Evolutionary conservation across 2,888 invertebrate species (phyloP).

Genomic region (Apantesis nais): DNA sequence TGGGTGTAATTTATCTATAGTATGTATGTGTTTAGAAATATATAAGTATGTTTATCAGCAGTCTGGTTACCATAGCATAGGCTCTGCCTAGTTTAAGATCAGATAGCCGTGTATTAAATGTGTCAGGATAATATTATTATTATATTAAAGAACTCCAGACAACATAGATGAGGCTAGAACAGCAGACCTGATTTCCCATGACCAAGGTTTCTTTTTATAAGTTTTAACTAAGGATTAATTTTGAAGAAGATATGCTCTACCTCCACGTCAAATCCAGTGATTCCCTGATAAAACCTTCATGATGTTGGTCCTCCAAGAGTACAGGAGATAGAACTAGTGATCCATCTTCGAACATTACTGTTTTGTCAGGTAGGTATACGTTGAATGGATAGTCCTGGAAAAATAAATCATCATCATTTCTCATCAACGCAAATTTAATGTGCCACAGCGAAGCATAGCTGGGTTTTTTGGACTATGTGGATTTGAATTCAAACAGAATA

Average conservation of each 20-base stretch:
- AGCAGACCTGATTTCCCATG: background rate
- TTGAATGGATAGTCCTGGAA: slow-evolving; percentile 86
- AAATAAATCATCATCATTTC: background rate
- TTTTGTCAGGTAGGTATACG: slow-evolving; percentile 86
- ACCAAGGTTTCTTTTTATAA: background rate
- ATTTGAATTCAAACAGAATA: background rate
- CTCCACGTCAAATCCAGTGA: slow-evolving; percentile 68
- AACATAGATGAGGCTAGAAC: background rate
- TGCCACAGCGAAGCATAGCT: too few species aligned
- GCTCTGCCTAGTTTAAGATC: too few species aligned
- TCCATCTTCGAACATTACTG: slow-evolving; percentile 81
- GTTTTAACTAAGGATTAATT: background rate
- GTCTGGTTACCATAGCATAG: too few species aligned
- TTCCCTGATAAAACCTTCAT: slow-evolving; percentile 77
- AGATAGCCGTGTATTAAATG: too few species aligned
- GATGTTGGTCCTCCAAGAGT: slow-evolving; percentile 77
- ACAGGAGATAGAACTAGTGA: slow-evolving; percentile 87
- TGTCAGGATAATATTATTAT: too few species aligned
- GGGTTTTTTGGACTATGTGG: background rate
- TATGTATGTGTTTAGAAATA: too few species aligned
- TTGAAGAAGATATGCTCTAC: slow-evolving; percentile 43
- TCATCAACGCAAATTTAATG: too few species aligned
- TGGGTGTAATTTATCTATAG: too few species aligned
- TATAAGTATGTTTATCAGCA: too few species aligned
- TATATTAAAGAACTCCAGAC: too few species aligned